Base-by-base conservation (phyloP, 2,888 invertebrate genomes). In the Hanleya hanleyi region DNA sequence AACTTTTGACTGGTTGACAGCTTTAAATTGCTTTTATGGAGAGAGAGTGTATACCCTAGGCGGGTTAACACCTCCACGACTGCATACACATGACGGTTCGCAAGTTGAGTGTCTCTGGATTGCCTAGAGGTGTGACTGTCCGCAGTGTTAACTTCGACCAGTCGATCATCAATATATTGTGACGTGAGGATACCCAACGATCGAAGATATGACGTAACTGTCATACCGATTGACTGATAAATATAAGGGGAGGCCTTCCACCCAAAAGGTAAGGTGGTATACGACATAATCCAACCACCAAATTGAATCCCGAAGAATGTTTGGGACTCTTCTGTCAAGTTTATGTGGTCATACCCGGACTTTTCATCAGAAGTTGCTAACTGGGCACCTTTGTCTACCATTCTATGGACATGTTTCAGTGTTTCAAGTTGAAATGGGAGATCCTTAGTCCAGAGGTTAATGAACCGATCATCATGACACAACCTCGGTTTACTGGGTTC, bases 301-400 rank as follows among this genome's bases (percentile, higher is more conserved):
- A 69, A 76, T 38, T 74, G 69, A 3, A 76, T 50, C 15, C 73
- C 76, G 49, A 74, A 71, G 47, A 69, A 73, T 26, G n/a, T 71
- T 29, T 68, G 36, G 1, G 67, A 47, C 18, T 65, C 33, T 22
- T 15, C 15, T 22, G 51, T 36, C 6, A 73, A 38, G 9, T 33
- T 50, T 4, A 76, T 51, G 41, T 76, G 76, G 32, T 74, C 73
- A 50, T 76, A 76, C 3, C 73, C 76, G n/a, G 71, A 74, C 57
- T 57, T 57, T 57, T 26, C 57, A 26, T 57, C 57, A 57, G 22
- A 29, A 18, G 57, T 57, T 15, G 37, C 69, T 67, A 76, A 69
- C 6, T 37, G 18, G 2, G 29, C 32, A 41, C 36, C n/a, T 6
- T 65, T 71, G 15, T 47, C 62, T 29, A 76, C 67, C 9, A 74